Evolutionary conservation across 2,113 vertebrate genomes (phyloP), one percentile per base, ranked within the genome.

Genomic region (Paedocypris sp.): DNA sequence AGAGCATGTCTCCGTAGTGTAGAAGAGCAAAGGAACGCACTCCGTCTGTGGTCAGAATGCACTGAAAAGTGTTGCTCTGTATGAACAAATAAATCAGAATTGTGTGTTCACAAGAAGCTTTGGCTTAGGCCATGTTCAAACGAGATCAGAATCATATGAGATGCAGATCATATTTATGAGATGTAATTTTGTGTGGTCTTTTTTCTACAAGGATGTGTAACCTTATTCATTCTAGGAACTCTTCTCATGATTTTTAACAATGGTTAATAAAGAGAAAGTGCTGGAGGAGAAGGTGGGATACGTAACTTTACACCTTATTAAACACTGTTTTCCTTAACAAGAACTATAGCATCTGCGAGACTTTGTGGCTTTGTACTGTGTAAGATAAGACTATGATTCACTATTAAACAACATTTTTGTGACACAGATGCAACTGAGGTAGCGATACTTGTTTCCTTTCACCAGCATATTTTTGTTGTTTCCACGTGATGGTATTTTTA

Each of bases 21-120:
- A 88, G 74, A 31, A 88, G 72, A 38, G 85, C 85, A 62, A 86
- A 88, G 10, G 87, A 84, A 23, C 77, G 80, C 1, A 4, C 54
- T 1, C 86, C 86, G n/a, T 89, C 85, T 0, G 82, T 88, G 13
- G 87, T 80, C 61, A 89, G 72, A 66, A 87, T 72, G 46, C 84
- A 82, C 75, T 89, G 88, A 75, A 86, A 89, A 2, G 87, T 88
- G 77, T 88, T 89, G 0, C 76, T 87, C 88, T 89, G 64, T 19
- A n/a, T n/a, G n/a, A n/a, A n/a, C n/a, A n/a, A n/a, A n/a, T n/a
- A n/a, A n/a, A n/a, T n/a, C n/a, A n/a, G n/a, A n/a, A n/a, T n/a
- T n/a, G n/a, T n/a, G n/a, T n/a, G n/a, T n/a, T n/a, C n/a, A n/a
- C n/a, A n/a, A n/a, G n/a, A n/a, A n/a, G n/a, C n/a, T n/a, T n/a